Evolutionary conservation across 2,888 invertebrate species (phyloP), one percentile per base, ranked within the genome.

Genomic region (Ariolimax columbianus): DNA sequence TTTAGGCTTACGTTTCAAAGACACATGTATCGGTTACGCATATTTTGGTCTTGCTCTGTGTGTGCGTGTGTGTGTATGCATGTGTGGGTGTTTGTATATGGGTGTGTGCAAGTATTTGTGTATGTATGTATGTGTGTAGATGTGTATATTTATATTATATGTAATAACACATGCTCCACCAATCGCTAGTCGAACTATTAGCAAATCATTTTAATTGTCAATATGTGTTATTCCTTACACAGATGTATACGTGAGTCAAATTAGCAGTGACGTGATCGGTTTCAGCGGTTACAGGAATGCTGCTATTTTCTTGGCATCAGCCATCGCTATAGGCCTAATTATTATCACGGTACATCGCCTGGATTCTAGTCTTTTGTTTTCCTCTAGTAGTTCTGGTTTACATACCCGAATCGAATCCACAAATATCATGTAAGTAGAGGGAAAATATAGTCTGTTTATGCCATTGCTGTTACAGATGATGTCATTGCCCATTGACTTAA

Each of bases 311-410:
- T 3, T 73, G n/a, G 73, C 73, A 11, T 73, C 73, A 40, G n/a
- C 43, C 0, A 73, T 73, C n/a, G 73, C 73, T n/a, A 73, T 73
- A n/a, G 73, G 73, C 0, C 73, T 73, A 47, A 73, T 73, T 19
- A 40, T 73, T 1, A 47, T 47, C 43, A 73, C 73, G 26, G 73
- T 73, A 30, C 73, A 73, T 30, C 73, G 73, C 3, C 73, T 73
- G 0, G 73, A 73, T 30, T 43, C 73, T 11, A 73, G 73, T 30
- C 73, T 73, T 11, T 11, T 73, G 73, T 73, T 73, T 30, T n/a
- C 47, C 7, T 26, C 73, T 14, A 30, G 43, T 17, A 6, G 2
- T n/a, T 63, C 63, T 2, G n/a, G 63, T 9, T 66, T 33, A 33
- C 66, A 19, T 33, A 30, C 33, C 14, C 14, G 66, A n/a, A 63